Conservation (phyloP, 2,797 vertebrate species). For the Lepilemur septentrionalis region DNA sequence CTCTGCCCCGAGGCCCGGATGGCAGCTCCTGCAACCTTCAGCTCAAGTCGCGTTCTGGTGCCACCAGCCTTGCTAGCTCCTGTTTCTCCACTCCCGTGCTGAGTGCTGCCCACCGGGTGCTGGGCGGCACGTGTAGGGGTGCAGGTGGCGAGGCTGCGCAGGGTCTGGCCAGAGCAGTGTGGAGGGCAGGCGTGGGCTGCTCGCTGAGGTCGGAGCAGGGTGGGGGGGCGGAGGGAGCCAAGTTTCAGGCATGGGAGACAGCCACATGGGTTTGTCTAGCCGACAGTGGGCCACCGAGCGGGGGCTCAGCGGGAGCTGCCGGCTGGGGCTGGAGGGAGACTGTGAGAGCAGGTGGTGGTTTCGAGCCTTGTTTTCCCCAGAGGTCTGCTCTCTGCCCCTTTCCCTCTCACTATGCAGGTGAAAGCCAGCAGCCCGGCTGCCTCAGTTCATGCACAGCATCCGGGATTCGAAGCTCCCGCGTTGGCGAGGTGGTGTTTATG, state of each 20-base stretch:
- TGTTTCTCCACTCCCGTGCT: background rate
- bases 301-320: background rate
- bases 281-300: background rate
- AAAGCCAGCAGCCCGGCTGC: background rate
- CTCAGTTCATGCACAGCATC: background rate
- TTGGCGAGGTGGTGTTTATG: background rate
- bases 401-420: background rate
- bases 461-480: background rate
- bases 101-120: background rate
- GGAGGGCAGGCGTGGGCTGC: background rate
- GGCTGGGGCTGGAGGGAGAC: background rate
- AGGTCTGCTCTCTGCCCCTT: background rate
- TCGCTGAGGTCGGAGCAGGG: background rate
- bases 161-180: background rate
- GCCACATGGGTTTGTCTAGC: accelerated
- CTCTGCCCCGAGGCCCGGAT: accelerated
- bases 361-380: background rate
- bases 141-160: background rate
- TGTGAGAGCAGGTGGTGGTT: background rate
- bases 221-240: background rate
- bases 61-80: background rate
- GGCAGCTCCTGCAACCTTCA: background rate
- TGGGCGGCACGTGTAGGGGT: background rate
- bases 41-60: background rate
- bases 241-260: background rate